A percentile compares a stretch with the other conserved stretches of the same genome.
Conservation (phyloP, 2,797 vertebrate genomes). For the Melanotaenia parkinsoni region DNA sequence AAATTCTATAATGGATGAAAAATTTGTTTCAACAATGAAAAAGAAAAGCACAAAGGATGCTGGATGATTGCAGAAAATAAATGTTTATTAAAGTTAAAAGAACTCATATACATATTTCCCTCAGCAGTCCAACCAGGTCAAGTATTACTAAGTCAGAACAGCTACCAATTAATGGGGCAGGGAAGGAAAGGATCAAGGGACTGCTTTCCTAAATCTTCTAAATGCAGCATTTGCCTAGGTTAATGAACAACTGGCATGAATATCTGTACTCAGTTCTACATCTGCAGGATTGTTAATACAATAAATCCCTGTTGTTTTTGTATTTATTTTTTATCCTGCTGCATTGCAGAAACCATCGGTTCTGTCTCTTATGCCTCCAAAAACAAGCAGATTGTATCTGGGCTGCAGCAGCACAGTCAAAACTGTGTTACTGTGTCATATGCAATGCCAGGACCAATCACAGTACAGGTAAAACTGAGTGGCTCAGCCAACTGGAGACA, state of each 20-base stretch:
- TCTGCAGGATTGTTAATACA: neutral
- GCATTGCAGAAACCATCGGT: neutral
- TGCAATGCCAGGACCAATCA: constrained; percentile 63
- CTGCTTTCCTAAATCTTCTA: neutral
- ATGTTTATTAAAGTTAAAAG: constrained; percentile 7
- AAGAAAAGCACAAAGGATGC: neutral
- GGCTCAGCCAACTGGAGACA: constrained; percentile 53
- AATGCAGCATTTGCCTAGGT: neutral
- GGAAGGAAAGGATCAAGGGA: neutral
- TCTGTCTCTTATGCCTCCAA: neutral
- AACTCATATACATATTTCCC: constrained; percentile 5
- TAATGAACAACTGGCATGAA: neutral
- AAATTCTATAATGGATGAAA: neutral
- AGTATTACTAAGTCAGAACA: neutral
- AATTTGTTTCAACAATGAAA: neutral
- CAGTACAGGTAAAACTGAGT: constrained; percentile 52
- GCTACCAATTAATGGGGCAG: neutral
- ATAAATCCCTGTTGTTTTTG: neutral
- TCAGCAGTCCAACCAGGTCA: constrained; percentile 20
- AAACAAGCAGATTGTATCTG: constrained; percentile 17
- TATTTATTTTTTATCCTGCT: neutral
- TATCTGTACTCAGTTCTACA: neutral
- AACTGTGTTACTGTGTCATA: constrained; percentile 80
- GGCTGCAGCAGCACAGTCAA: constrained; percentile 26
- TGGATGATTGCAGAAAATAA: constrained; percentile 5